phyloP scores from a whole-genome alignment of 2,113 vertebrate species.

The Ctenomys sociabilis region DNA sequence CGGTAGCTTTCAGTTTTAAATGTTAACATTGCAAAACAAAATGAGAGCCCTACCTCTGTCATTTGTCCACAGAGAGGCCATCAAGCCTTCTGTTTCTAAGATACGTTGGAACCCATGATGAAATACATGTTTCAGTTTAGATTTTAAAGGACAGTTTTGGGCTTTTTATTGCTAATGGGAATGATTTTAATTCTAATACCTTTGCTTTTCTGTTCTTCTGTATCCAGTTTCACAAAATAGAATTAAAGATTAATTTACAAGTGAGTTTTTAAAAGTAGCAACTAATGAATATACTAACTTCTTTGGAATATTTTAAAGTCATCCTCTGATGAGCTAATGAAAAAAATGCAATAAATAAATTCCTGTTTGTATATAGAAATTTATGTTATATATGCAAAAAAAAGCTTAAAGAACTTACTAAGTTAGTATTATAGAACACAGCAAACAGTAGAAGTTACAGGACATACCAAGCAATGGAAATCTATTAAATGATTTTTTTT shows the following conservation, averaged over 20 bases:
- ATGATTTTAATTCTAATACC: background rate
- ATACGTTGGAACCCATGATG: background rate
- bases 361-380: background rate
- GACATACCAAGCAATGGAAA: background rate
- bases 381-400: background rate
- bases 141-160: slow-evolving; percentile 30
- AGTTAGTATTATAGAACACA: background rate
- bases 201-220: background rate
- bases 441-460: background rate
- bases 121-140: background rate
- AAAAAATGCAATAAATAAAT: slow-evolving; percentile 20
- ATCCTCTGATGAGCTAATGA: background rate
- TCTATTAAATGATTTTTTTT: slow-evolving; percentile 5
- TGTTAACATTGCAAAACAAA: slow-evolving; percentile 29
- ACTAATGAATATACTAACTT: background rate
- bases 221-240: background rate
- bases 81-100: background rate
- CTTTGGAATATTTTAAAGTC: slow-evolving; percentile 7
- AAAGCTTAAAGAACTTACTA: background rate
- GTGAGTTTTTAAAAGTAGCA: background rate
- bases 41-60: background rate
- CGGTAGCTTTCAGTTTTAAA: background rate
- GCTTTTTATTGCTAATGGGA: background rate
- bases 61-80: background rate
- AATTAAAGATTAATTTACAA: slow-evolving; percentile 41